Conservation (phyloP, 2,888 invertebrate genomes). For the Tolmerus cingulatus region DNA sequence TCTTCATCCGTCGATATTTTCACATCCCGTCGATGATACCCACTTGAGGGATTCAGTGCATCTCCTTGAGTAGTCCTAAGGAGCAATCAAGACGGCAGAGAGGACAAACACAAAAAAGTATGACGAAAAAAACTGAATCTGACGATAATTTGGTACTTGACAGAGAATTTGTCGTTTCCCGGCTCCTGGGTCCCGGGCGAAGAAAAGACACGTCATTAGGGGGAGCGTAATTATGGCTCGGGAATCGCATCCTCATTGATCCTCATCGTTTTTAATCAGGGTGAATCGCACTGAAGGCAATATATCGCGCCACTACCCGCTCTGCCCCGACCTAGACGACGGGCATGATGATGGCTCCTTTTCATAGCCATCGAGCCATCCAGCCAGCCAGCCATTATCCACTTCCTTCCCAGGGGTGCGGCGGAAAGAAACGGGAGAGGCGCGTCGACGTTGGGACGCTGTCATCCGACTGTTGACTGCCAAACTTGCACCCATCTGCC, state of each 20-base stretch:
- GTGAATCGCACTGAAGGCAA: conserved; percentile 45
- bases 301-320: not conserved
- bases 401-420: not conserved
- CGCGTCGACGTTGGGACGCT: not conserved
- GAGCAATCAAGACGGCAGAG: conserved; percentile 41
- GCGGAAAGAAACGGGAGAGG: not conserved
- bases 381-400: not conserved
- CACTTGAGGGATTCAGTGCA: conserved; percentile 23
- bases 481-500: conserved; percentile 37
- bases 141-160: conserved; percentile 48
- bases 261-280: conserved; percentile 48
- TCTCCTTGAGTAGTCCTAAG: conserved; percentile 35
- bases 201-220: conserved; percentile 48
- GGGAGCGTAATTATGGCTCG: conserved; percentile 46
- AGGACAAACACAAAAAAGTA: conserved; percentile 29
- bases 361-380: conserved; percentile 16
- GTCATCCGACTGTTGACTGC: conserved; percentile 38
- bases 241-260: conserved; percentile 48
- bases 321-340: not conserved
- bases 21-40: conserved; percentile 19
- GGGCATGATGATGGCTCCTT: not conserved
- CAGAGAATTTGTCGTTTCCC: conserved; percentile 45
- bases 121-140: conserved; percentile 40
- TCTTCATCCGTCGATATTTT: conserved; percentile 1
- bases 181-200: conserved; percentile 2